Conservation (phyloP, 2,797 vertebrate genomes). For the Dromococcyx pavoninus region DNA sequence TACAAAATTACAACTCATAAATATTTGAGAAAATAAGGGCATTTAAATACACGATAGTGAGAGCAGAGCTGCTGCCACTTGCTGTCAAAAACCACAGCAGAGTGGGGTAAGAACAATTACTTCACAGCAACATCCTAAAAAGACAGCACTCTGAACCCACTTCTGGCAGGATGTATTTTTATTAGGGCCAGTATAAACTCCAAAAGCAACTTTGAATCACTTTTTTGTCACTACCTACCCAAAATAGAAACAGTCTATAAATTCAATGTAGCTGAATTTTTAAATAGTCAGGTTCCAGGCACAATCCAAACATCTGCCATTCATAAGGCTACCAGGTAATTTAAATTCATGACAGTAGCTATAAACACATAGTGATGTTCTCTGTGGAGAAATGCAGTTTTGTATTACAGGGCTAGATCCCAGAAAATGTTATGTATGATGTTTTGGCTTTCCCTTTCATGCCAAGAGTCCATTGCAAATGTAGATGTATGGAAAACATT, state of each 20-base stretch:
- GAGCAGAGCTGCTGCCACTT: neutral
- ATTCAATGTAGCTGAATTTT: neutral
- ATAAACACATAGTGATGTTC: neutral
- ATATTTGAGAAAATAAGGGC: constrained; percentile 23
- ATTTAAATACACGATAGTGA: neutral
- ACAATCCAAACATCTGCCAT: neutral
- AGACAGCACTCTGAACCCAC: neutral
- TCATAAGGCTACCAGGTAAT: constrained; percentile 9
- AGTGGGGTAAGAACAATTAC: neutral
- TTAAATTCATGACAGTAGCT: constrained; percentile 23
- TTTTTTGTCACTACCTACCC: neutral
- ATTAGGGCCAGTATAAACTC: constrained; percentile 49
- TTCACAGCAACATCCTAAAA: neutral
- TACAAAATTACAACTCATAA: constrained; percentile 28
- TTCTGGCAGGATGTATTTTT: constrained; percentile 1
- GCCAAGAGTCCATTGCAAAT: neutral
- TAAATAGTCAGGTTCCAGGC: constrained; percentile 15
- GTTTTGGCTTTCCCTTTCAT: neutral
- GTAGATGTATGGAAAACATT: neutral
- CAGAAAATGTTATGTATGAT: neutral
- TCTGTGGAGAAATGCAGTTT: neutral
- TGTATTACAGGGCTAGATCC: neutral
- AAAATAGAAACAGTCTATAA: neutral
- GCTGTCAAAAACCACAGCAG: neutral
- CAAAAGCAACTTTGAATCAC: neutral